Conservation (phyloP, 2,113 vertebrate species). For the Hiodon tergisus region DNA sequence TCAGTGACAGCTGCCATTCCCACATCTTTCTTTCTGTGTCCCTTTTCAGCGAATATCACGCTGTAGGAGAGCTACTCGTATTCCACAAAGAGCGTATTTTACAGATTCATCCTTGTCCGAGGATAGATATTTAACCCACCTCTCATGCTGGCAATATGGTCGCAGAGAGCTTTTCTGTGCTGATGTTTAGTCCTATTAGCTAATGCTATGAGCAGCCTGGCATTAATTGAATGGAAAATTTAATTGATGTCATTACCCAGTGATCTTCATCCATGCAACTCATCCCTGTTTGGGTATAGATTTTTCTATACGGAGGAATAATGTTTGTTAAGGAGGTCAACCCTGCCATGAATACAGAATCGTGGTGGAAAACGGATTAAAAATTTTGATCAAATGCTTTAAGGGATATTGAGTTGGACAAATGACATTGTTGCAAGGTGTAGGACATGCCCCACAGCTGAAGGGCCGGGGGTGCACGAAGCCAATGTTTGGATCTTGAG, state of each 20-base stretch:
- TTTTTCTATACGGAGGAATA: neutral
- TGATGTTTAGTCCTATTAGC: neutral
- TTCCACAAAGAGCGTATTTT: neutral
- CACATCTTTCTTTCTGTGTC: neutral
- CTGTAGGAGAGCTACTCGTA: too few relatives aligned
- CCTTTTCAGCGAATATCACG: neutral
- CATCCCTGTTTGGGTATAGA: neutral
- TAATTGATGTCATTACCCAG: neutral
- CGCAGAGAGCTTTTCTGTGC: neutral
- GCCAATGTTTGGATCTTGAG: too few relatives aligned
- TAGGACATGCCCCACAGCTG: neutral
- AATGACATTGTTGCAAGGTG: too few relatives aligned
- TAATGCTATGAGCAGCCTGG: neutral
- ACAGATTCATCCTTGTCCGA: neutral
- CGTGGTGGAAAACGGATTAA: neutral
- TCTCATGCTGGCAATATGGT: neutral
- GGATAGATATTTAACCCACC: neutral
- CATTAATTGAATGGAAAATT: neutral
- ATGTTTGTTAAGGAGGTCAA: neutral
- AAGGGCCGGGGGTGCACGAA: neutral
- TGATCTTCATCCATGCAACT: neutral
- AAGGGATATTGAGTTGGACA: too few relatives aligned
- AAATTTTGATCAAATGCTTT: neutral
- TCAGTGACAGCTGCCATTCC: conserved; percentile 41
- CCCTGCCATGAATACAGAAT: neutral